These are phyloP conservation scores for Gymnocypris eckloni DNA, from an alignment of 2,797 vertebrate species.

Conservation along the genomic window DNA sequence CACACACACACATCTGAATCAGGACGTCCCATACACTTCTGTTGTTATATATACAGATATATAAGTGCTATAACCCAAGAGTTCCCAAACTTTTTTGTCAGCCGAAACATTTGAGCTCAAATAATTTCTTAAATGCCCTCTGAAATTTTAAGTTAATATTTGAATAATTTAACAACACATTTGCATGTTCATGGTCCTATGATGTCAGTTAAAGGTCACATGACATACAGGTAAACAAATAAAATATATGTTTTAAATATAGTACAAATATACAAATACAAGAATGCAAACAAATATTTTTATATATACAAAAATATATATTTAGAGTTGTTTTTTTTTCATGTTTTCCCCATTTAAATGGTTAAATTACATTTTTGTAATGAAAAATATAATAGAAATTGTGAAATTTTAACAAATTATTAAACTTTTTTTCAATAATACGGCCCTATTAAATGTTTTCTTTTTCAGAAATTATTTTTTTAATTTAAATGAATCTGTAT, in stretches of 20 bases:
- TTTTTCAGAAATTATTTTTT: neutral
- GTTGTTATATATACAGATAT: neutral
- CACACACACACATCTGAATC: neutral
- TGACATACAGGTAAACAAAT: neutral
- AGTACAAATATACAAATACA: too few relatives aligned
- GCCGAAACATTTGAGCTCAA: neutral
- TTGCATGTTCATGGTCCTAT: neutral
- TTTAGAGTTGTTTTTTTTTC: too few relatives aligned
- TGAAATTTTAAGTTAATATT: neutral
- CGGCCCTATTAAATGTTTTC: neutral
- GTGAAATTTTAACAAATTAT: too few relatives aligned
- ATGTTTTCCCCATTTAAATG: neutral
- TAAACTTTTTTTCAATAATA: neutral
- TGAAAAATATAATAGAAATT: neutral
- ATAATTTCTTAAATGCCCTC: neutral
- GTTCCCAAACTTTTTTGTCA: neutral
- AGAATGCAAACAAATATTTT: too few relatives aligned
- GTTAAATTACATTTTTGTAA: neutral
- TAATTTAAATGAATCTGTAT: neutral
- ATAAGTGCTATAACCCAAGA: neutral
- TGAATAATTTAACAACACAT: neutral
- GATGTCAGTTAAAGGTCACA: neutral
- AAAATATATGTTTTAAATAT: too few relatives aligned
- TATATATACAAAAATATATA: too few relatives aligned
- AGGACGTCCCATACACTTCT: neutral